Percentiles rank a stretch among this genome's conserved stretches.
Conservation (phyloP, 2,113 vertebrate species). For the Oreochromis niloticus region DNA sequence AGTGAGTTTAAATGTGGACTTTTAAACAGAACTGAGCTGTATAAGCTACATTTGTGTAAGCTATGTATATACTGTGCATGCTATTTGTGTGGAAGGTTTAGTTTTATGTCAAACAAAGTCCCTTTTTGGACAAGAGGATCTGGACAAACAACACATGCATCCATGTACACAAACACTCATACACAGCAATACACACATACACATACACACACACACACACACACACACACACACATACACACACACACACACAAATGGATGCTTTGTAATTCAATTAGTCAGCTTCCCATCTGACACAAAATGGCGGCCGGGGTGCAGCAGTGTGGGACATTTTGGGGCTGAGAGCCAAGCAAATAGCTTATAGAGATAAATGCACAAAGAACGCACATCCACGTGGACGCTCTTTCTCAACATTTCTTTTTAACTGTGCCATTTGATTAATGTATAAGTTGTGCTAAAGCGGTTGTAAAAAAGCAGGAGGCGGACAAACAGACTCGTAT, state of each 20-base stretch:
- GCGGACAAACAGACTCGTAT: neutral
- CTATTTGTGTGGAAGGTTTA: neutral
- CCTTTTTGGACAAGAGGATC: neutral
- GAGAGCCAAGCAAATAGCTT: constrained; percentile 14
- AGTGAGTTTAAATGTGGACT: neutral
- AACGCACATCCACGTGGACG: neutral
- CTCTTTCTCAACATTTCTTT: neutral
- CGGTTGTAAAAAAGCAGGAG: neutral
- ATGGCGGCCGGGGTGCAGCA: constrained; percentile 43
- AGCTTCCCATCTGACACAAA: constrained; percentile 57
- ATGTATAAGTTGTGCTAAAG: neutral
- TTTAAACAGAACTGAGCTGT: neutral
- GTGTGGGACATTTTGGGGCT: constrained; percentile 15
- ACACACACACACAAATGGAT: neutral
- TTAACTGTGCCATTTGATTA: neutral
- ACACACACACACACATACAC: constrained; percentile 5
- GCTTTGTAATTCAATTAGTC: constrained; percentile 49
- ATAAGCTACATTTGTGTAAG: neutral
- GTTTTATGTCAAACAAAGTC: neutral
- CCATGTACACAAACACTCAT: neutral
- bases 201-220: neutral
- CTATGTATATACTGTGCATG: neutral
- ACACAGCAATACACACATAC: neutral
- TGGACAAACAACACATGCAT: neutral
- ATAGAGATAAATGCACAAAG: neutral